These are phyloP conservation scores for Meteorus colon DNA, from an alignment of 2,888 invertebrate genomes.

Conservation along the genomic window DNA sequence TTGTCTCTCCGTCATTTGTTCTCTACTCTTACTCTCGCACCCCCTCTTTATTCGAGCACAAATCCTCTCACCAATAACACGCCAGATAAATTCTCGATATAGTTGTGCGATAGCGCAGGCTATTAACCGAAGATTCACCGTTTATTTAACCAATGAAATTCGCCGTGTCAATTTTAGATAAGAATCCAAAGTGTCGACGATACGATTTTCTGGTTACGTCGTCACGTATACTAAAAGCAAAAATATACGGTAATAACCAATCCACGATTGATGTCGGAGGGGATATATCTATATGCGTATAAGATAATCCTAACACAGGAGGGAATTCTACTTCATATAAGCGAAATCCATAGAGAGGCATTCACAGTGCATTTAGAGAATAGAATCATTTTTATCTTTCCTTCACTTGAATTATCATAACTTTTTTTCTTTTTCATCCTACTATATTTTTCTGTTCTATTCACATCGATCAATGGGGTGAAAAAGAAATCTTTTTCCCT, in stretches of 20 bases:
- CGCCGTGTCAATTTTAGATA: slow-evolving; percentile 36
- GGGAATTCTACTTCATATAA: not conserved
- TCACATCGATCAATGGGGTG: not conserved
- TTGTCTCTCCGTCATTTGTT: slow-evolving; percentile 1
- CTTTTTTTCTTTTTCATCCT: not conserved
- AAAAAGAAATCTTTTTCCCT: not conserved
- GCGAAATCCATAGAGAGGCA: not conserved
- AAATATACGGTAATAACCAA: slow-evolving; percentile 6
- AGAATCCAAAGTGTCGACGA: slow-evolving; percentile 20
- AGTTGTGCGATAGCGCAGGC: slow-evolving; percentile 3
- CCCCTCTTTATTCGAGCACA: not conserved
- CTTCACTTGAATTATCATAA: not conserved
- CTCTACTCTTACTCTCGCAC: slow-evolving; percentile 6
- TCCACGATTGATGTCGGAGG: slow-evolving; percentile 35
- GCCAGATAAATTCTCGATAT: slow-evolving; percentile 22
- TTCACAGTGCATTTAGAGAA: not conserved
- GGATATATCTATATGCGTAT: not conserved
- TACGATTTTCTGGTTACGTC: slow-evolving; percentile 23
- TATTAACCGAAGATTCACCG: slow-evolving; percentile 15
- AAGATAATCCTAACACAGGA: not conserved
- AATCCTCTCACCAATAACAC: not conserved
- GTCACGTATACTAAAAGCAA: slow-evolving; percentile 17
- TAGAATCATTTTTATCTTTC: not conserved
- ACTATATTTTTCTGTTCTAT: not conserved
- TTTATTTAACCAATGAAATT: slow-evolving; percentile 31